Evolutionary conservation across 2,797 vertebrate species (phyloP), one percentile per base, ranked within the genome.

Genomic region (Cossypha heuglini): DNA sequence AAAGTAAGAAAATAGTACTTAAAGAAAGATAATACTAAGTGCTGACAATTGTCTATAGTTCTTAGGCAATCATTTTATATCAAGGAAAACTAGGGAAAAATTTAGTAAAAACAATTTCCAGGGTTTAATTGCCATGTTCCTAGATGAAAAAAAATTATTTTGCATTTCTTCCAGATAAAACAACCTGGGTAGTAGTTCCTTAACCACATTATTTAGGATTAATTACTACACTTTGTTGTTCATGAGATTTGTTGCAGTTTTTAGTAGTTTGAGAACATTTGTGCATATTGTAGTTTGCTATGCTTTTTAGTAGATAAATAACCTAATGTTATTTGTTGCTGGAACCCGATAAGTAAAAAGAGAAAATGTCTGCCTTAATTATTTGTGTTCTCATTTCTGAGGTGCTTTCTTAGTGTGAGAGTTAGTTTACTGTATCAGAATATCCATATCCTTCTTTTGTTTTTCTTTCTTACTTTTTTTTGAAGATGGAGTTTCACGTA

Each of bases 401-500:
- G 35, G 13, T 59, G 3, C 10, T 88, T 72, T 78, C 19, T 72
- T 73, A 84, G 37, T 71, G 17, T 78, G 28, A 48, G 16, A 81
- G 12, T 80, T 77, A 81, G 69, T 82, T 87, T 76, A 22, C n/a
- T 74, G 0, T 79, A 28, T 62, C 71, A 82, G 78, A 84, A 52
- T 49, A 84, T 54, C 55, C 13, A 33, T 55, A 67, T 51, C 15
- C 51, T 25, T 57, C 72, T 84, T 82, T 88, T 59, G 42, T 59
- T 86, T 90, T 89, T 54, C n/a, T 62, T 88, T 55, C 37, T 90
- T 63, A 49, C 8, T 35, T 26, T 64, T 73, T 77, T 77, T 55
- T 62, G 43, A 94, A 93, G 74, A 95, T 76, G 42, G 55, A 72
- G 76, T 93, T 91, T 91, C 71, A 73, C 13, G 5, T 93, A 24